A percentile compares a stretch with the other conserved stretches of the same genome.
These are phyloP conservation scores for Australoheros facetus DNA, from an alignment of 2,797 vertebrate species.

Conservation along the genomic window DNA sequence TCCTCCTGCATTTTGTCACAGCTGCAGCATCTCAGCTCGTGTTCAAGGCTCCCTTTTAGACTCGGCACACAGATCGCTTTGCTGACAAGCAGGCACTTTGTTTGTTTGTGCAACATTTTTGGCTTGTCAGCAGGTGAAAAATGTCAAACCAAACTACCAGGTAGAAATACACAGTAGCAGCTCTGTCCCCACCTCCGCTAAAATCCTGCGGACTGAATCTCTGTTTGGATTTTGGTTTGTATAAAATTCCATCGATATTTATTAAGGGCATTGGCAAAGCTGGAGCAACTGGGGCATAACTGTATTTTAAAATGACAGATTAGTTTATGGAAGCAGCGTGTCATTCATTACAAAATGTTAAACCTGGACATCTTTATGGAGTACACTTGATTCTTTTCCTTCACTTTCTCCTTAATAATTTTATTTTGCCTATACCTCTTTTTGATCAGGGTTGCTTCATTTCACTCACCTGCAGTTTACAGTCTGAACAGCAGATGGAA, in stretches of 20 bases:
- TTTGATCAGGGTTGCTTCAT: neutral
- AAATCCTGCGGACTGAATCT: neutral
- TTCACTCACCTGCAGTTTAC: constrained; percentile 35
- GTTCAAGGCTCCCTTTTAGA: constrained; percentile 21
- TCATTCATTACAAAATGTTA: neutral
- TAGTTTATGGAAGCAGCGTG: neutral
- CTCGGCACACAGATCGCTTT: constrained; percentile 6
- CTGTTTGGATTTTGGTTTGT: neutral
- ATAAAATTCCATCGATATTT: constrained; percentile 18
- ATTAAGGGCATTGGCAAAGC: neutral
- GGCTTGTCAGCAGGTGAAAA: constrained; percentile 55
- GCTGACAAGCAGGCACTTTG: constrained; percentile 35
- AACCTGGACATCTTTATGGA: neutral
- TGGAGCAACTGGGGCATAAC: neutral
- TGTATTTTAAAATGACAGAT: neutral
- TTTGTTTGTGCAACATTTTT: constrained; percentile 30
- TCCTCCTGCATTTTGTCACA: neutral
- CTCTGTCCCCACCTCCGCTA: constrained; percentile 15
- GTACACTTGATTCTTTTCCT: neutral
- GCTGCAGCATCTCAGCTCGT: neutral
- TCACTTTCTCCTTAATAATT: neutral
- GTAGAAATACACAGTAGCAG: neutral
- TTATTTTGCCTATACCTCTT: neutral
- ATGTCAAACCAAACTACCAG: constrained; percentile 16
- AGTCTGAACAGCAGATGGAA: constrained; percentile 68